Evolutionary conservation across 2,797 vertebrate genomes (phyloP).

Genomic region (Melanotaenia boesemani): DNA sequence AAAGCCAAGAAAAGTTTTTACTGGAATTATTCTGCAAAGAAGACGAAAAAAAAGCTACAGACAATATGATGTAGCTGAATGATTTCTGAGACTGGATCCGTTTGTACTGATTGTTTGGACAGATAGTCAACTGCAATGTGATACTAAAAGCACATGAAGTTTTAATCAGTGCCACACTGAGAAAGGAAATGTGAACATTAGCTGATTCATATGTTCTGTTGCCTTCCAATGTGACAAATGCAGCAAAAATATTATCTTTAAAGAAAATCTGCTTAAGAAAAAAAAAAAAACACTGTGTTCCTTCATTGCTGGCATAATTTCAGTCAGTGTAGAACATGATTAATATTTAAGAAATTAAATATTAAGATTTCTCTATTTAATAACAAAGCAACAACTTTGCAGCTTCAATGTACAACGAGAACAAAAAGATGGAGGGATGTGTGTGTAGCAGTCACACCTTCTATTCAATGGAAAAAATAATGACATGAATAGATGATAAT

Average conservation of each 20-base stretch:
- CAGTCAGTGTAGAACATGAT: background rate
- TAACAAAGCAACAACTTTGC: background rate
- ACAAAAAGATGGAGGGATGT: background rate
- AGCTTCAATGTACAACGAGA: background rate
- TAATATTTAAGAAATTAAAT: background rate
- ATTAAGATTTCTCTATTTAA: background rate
- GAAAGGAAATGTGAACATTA: background rate
- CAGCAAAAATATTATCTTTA: background rate
- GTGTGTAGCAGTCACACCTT: constrained; percentile 31
- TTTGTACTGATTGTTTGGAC: background rate
- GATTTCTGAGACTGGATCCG: background rate
- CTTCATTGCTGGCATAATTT: too few relatives aligned
- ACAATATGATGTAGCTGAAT: background rate
- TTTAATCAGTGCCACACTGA: constrained; percentile 2
- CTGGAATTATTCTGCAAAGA: background rate
- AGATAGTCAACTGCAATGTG: background rate
- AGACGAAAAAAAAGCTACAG: background rate
- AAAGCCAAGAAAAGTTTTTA: constrained; percentile 3
- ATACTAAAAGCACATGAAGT: background rate
- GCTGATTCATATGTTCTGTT: background rate
- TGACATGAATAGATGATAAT: background rate
- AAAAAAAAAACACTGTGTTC: background rate
- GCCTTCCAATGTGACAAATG: background rate
- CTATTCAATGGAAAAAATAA: constrained; percentile 17
- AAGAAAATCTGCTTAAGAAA: background rate